A percentile compares a stretch with the other conserved stretches of the same genome.
These are phyloP conservation scores for Pseudorasbora parva DNA, from an alignment of 2,113 vertebrate genomes.

Conservation along the genomic window DNA sequence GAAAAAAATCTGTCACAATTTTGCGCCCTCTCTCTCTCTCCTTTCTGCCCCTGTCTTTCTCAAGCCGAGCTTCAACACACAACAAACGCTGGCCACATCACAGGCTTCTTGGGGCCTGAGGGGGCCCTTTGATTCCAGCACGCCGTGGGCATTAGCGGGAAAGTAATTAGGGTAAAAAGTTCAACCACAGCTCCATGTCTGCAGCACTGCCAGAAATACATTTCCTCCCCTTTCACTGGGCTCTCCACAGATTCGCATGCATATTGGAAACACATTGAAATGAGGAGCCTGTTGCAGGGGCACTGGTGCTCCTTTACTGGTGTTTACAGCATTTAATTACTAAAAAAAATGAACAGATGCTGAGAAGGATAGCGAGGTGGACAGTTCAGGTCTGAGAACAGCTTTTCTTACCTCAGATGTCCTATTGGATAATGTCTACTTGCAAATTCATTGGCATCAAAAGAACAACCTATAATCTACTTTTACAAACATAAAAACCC, in stretches of 20 bases:
- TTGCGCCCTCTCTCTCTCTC: slow-evolving; percentile 63
- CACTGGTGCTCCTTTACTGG: slow-evolving; percentile 76
- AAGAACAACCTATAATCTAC: too few species aligned
- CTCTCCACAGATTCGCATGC: slow-evolving; percentile 66
- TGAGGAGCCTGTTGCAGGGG: slow-evolving; percentile 66
- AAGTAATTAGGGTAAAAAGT: slow-evolving; percentile 99
- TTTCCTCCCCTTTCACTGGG: slow-evolving; percentile 82
- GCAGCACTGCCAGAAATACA: slow-evolving; percentile 86
- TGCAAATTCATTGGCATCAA: too few species aligned
- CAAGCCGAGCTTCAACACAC: slow-evolving; percentile 80
- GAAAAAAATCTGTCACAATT: slow-evolving; percentile 82
- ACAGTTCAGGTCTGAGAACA: neutral
- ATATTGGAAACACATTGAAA: slow-evolving; percentile 86
- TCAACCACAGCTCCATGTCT: slow-evolving; percentile 87
- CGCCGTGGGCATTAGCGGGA: slow-evolving; percentile 90
- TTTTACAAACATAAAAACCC: too few species aligned
- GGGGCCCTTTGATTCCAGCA: slow-evolving; percentile 90
- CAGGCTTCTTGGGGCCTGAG: slow-evolving; percentile 85
- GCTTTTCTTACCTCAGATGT: slow-evolving; percentile 1
- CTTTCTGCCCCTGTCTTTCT: slow-evolving; percentile 38
- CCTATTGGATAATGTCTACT: neutral
- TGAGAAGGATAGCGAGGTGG: neutral
- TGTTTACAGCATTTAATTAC: slow-evolving; percentile 78
- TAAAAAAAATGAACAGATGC: neutral
- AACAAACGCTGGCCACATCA: slow-evolving; percentile 94